These are phyloP conservation scores for Egretta garzetta DNA, from an alignment of 2,113 vertebrate genomes.

Conservation along the genomic window DNA sequence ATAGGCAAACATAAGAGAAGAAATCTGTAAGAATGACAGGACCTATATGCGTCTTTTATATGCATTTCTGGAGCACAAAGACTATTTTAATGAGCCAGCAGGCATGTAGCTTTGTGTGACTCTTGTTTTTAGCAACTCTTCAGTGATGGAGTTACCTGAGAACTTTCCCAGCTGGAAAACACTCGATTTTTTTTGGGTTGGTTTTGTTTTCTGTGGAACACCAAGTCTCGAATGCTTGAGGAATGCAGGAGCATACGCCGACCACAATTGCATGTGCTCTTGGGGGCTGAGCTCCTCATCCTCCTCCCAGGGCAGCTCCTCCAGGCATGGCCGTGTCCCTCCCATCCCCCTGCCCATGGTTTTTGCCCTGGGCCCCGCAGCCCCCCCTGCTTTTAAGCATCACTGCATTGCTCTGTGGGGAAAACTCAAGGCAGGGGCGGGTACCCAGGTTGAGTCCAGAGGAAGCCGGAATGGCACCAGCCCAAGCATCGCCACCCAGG, in stretches of 20 bases:
- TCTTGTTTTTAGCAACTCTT: background rate
- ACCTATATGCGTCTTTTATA: background rate
- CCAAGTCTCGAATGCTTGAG: background rate
- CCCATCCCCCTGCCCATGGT: rapidly evolving
- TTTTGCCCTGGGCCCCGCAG: background rate
- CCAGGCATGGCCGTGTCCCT: background rate
- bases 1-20: background rate
- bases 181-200: rapidly evolving
- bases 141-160: background rate
- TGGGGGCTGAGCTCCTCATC: background rate
- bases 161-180: background rate
- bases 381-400: background rate
- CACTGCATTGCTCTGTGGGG: background rate
- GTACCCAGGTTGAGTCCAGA: background rate
- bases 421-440: background rate
- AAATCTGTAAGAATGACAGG: background rate
- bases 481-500: background rate
- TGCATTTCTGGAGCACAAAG: background rate
- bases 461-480: background rate
- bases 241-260: rapidly evolving
- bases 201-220: background rate
- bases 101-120: background rate
- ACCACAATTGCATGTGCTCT: rapidly evolving
- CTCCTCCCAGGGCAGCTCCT: background rate
- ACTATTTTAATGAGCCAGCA: background rate